Evolutionary conservation across 2,888 invertebrate species (phyloP).

Genomic region (Dinocampus coccinellae): DNA sequence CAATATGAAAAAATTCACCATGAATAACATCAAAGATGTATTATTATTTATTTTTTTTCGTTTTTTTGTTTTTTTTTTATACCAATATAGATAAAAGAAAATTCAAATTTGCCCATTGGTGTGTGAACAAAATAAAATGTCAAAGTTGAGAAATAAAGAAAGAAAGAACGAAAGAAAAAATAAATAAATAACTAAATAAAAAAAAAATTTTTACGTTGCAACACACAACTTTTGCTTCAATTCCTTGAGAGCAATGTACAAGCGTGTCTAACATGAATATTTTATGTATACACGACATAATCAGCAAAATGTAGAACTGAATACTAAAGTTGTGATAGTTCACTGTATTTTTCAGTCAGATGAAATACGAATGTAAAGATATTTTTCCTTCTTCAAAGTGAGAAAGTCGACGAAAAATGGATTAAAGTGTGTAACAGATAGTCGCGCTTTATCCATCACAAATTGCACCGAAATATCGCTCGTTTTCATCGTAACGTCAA

Average conservation of each 20-base stretch:
- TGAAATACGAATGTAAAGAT: background rate
- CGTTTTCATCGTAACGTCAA: background rate
- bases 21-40: too few relatives aligned
- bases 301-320: background rate
- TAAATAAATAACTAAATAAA: too few relatives aligned
- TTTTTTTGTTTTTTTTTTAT: too few relatives aligned
- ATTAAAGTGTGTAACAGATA: background rate
- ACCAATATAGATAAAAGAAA: too few relatives aligned
- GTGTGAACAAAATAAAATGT: too few relatives aligned
- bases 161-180: too few relatives aligned
- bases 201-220: too few relatives aligned
- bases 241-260: background rate
- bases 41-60: too few relatives aligned
- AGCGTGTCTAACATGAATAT: background rate
- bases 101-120: too few relatives aligned
- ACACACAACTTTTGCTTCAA: background rate
- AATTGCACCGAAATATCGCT: background rate
- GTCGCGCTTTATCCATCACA: background rate
- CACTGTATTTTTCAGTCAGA: background rate
- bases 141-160: background rate
- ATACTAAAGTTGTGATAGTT: background rate
- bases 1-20: too few relatives aligned
- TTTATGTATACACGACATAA: background rate
- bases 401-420: background rate
- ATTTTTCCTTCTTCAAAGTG: too few relatives aligned